Evolutionary conservation across 2,113 vertebrate species (phyloP), one percentile per base, ranked within the genome.

Genomic region (Spilogale gracilis): DNA sequence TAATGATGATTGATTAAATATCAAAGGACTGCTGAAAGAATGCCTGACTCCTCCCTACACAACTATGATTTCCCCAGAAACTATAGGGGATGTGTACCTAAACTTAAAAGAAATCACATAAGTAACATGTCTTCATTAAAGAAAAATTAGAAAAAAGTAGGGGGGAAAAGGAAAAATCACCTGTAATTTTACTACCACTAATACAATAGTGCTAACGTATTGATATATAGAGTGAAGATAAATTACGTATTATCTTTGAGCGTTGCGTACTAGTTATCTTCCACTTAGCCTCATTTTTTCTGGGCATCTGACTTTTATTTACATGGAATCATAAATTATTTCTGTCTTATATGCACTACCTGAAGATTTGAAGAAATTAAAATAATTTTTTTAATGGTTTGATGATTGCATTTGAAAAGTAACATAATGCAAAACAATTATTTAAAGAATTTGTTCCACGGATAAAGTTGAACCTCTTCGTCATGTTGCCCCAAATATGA

Each of bases 311-410:
- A 82, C 12, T 93, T 92, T 32, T 67, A 93, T 86, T 89, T 80
- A 45, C 56, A 79, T 73, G 21, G 16, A 65, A 65, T 79, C 82
- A 84, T n/a, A 61, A 89, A 27, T 73, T 87, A 76, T 90, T 95
- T 13, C 23, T 93, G 45, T 43, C 23, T 43, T 84, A n/a, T 32
- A 30, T 43, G 5, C n/a, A 81, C 17, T 76, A 27, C 32, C 38
- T 69, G 13, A 94, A 91, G 48, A 92, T 87, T 93, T 71, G 38
- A 38, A 76, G 25, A 94, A 89, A 83, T 48, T 43, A 18, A n/a
- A 61, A 32, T 87, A 90, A 27, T 25, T 85, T 96, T 96, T 63
- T 85, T 10, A 86, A 90, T 89, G 27, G 67, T 82, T 80, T 63
- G 12, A 25, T 91, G 43, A 61, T 81, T 21, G 52, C 79, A 74